Evolutionary conservation across 2,113 vertebrate genomes (phyloP).

Genomic region (Dinomys branickii): DNA sequence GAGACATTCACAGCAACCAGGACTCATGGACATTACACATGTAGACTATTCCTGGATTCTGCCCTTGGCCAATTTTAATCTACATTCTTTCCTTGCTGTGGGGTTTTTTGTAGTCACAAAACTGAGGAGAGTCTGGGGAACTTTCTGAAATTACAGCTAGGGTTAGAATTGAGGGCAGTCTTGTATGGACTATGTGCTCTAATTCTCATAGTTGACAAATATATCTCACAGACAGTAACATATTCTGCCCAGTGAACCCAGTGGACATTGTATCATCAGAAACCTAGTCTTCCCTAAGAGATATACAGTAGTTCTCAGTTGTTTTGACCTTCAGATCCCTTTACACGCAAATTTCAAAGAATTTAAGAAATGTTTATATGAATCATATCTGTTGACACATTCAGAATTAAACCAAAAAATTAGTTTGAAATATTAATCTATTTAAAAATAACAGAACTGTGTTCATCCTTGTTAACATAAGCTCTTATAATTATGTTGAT

Average conservation of each 20-base stretch:
- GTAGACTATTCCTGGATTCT: background rate
- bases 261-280: background rate
- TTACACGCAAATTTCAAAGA: background rate
- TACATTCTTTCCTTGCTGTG: background rate
- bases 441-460: slow-evolving; percentile 42
- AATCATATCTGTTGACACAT: background rate
- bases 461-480: background rate
- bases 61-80: background rate
- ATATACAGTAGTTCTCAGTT: background rate
- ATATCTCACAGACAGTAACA: background rate
- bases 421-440: background rate
- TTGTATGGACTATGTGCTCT: background rate
- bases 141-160: background rate
- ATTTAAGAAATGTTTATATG: background rate
- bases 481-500: background rate
- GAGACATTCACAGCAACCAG: background rate
- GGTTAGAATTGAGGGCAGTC: background rate
- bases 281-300: background rate
- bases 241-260: background rate
- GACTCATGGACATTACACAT: background rate
- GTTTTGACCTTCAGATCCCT: background rate
- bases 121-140: background rate
- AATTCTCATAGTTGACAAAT: background rate
- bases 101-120: background rate
- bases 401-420: slow-evolving; percentile 49